Percentiles rank a stretch among this genome's conserved stretches.
phyloP scores from a whole-genome alignment of 1,140 invertebrate species.

The Temnothorax nylanderi region DNA sequence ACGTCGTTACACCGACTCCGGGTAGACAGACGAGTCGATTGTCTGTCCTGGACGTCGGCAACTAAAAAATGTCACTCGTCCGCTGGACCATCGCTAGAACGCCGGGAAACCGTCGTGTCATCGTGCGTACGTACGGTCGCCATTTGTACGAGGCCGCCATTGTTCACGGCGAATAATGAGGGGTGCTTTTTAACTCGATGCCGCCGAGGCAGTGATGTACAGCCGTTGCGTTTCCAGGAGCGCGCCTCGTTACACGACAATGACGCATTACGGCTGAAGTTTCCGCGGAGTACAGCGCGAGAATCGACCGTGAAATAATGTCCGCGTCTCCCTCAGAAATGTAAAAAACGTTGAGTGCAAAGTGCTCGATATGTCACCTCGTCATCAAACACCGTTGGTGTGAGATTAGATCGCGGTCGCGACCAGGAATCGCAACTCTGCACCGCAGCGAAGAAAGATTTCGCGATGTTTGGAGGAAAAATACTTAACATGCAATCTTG shows the following conservation, averaged over 20 bases:
- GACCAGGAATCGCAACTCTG: background rate
- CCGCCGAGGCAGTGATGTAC: conserved; percentile 54
- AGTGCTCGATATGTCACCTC: background rate
- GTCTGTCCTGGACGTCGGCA: conserved; percentile 27
- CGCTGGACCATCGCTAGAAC: conserved; percentile 10
- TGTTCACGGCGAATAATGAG: conserved; percentile 62
- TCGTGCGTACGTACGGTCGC: conserved; percentile 47
- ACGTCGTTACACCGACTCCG: background rate
- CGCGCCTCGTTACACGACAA: conserved; percentile 56
- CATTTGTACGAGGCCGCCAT: conserved; percentile 43
- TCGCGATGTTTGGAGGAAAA: background rate
- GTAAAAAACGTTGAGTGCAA: conserved; percentile 14
- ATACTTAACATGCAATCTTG: background rate
- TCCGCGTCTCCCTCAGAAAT: background rate
- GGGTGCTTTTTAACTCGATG: conserved; percentile 64
- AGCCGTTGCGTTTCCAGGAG: conserved; percentile 30
- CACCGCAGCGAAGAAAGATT: background rate
- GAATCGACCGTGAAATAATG: conserved; percentile 37
- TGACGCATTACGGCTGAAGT: conserved; percentile 44
- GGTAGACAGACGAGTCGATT: conserved; percentile 24
- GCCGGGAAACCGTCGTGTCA: conserved; percentile 34
- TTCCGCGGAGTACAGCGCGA: background rate
- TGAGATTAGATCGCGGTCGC: background rate
- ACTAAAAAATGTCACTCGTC: conserved; percentile 61
- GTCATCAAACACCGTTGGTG: background rate